A percentile compares a stretch with the other conserved stretches of the same genome.
Conservation (phyloP, 2,113 vertebrate species). For the Gambusia holbrooki region DNA sequence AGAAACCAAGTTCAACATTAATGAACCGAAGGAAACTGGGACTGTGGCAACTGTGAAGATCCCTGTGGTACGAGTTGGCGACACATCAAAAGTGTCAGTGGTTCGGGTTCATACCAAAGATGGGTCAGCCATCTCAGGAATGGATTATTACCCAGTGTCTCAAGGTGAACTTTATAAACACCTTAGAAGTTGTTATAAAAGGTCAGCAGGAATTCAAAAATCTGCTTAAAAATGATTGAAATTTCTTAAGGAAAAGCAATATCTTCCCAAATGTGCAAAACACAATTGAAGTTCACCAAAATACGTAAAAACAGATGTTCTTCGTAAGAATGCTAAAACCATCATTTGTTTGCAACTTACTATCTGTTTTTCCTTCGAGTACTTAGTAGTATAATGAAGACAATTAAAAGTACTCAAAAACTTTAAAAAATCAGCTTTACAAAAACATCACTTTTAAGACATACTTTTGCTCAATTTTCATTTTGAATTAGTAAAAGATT, state of each 20-base stretch:
- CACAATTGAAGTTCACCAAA: background rate
- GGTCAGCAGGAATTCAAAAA: background rate
- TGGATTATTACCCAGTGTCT: slow-evolving; percentile 93
- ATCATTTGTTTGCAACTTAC: background rate
- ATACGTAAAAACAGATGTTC: background rate
- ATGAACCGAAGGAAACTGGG: slow-evolving; percentile 85
- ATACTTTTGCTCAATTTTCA: no score
- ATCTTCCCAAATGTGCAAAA: background rate
- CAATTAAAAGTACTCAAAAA: background rate
- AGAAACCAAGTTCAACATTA: slow-evolving; percentile 82
- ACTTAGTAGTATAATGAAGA: background rate
- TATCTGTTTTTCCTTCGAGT: background rate
- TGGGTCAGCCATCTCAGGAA: slow-evolving; percentile 91
- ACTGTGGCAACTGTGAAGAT: slow-evolving; percentile 83
- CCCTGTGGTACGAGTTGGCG: slow-evolving; percentile 89
- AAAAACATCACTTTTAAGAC: no score
- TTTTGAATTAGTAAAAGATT: slow-evolving; percentile 18
- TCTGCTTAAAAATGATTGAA: background rate
- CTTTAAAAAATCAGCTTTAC: no score
- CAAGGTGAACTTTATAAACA: slow-evolving; percentile 80
- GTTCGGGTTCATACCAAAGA: slow-evolving; percentile 96
- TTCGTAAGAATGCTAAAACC: background rate
- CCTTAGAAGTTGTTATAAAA: background rate
- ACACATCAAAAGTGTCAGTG: slow-evolving; percentile 89
- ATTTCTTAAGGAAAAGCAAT: background rate